Percentiles rank a stretch among this genome's conserved stretches.
Conservation (phyloP, 2,113 vertebrate species). For the Pogona vitticeps region DNA sequence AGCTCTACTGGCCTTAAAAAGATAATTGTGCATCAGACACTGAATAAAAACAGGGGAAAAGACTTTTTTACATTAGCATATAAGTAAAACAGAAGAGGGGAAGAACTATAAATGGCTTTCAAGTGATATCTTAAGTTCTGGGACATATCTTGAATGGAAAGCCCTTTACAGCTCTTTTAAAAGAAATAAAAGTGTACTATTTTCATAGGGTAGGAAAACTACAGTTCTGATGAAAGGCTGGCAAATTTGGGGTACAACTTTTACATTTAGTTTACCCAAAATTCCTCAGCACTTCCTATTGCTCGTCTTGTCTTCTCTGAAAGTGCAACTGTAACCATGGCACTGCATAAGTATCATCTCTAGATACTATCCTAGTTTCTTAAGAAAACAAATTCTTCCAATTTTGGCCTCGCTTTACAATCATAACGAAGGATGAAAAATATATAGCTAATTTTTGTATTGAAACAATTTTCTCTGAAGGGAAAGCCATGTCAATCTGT, state of each 20-base stretch:
- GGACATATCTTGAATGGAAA: not conserved
- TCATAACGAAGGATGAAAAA: not conserved
- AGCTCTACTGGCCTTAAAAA: not conserved
- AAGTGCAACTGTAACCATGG: not conserved
- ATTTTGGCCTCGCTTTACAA: not conserved
- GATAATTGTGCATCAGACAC: not conserved
- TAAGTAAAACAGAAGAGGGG: not conserved
- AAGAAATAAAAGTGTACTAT: not conserved
- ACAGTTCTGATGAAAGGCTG: not conserved
- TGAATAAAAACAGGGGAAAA: not conserved
- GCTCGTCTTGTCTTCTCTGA: not conserved
- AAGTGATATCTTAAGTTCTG: not conserved
- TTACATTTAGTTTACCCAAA: not conserved
- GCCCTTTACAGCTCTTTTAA: not conserved
- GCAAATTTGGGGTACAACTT: not conserved
- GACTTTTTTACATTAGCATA: slow-evolving; percentile 9
- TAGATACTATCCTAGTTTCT: not conserved
- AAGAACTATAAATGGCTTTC: not conserved
- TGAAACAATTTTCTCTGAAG: not conserved
- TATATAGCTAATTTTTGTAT: not conserved
- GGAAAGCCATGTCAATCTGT: no score
- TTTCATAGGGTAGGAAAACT: not conserved
- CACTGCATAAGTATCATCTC: not conserved
- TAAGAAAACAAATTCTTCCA: not conserved
- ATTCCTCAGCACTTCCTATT: not conserved